Base-by-base conservation (phyloP, 2,113 vertebrate genomes). In the Microtus ochrogaster region DNA sequence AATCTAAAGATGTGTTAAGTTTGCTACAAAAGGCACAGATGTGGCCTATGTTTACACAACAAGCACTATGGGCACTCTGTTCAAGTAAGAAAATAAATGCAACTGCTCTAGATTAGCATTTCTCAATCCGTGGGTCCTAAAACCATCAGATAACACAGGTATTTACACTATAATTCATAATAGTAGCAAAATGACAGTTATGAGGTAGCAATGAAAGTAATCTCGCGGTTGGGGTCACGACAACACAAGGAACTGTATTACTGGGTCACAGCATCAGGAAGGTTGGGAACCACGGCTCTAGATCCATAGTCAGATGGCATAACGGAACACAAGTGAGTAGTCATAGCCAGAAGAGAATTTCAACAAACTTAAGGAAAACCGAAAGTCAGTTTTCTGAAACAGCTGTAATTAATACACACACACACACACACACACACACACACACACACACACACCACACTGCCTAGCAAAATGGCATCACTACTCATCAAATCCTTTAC, bases 391-490 rank as follows among this genome's bases (percentile, higher is more conserved):
- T 12, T n/a, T 30, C 72, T 55, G 78, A 73, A 28, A 52, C n/a
- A 39, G 5, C 19, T 89, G 81, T 83, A 58, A 58, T 58, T 58
- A 58, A 58, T 58, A 58, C 55, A 58, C 55, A 58, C 4, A 58
- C 55, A 58, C 55, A 58, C 55, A 58, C 16, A 58, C 5, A 58
- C 55, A 58, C 55, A 58, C 17, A 58, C 55, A 58, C 17, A 58
- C 55, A 55, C 55, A 58, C 55, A 58, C 55, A 58, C 55, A 58
- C 55, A 58, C 55, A 58, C 44, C 19, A 21, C 19, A 58, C 0
- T 77, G 73, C 89, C 17, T 94, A 86, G 26, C 8, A 94, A 94
- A 96, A 95, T 70, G 26, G 7, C 44, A 76, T 21, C 41, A 58
- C 1, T 22, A 7, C 19, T 5, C 58, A 87, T 85, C 33, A 47